These are phyloP conservation scores for Temnothorax unifasciatus DNA, from an alignment of 2,888 invertebrate genomes.

Conservation along the genomic window DNA sequence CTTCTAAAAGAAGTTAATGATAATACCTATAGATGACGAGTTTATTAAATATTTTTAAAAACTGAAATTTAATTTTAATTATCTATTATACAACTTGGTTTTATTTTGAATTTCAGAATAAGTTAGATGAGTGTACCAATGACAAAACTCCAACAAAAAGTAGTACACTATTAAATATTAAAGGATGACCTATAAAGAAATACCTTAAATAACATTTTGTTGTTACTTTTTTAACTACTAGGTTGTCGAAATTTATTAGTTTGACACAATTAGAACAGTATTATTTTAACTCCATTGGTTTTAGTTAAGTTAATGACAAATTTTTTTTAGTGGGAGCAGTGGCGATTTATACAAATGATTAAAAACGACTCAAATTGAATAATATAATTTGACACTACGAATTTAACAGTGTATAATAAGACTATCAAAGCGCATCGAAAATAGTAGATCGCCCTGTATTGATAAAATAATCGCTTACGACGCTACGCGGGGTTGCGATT, in stretches of 20 bases:
- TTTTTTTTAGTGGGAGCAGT: no score
- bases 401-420: neutral
- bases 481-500: slow-evolving; percentile 70
- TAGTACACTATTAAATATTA: no score
- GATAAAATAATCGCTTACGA: slow-evolving; percentile 85
- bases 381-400: no score
- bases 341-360: no score
- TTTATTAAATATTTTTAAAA: neutral
- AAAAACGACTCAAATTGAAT: no score
- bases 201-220: no score
- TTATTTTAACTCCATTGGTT: no score
- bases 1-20: neutral
- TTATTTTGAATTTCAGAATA: neutral
- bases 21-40: neutral
- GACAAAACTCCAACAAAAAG: neutral
- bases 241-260: no score
- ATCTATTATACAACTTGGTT: neutral
- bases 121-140: neutral
- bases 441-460: slow-evolving; percentile 82
- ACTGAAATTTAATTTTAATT: neutral
- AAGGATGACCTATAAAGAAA: no score
- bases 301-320: no score
- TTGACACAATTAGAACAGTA: no score
- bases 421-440: slow-evolving; percentile 58
- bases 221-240: no score